Evolutionary conservation across 2,888 invertebrate species (phyloP).

Genomic region (Polyommatus iphigenia): DNA sequence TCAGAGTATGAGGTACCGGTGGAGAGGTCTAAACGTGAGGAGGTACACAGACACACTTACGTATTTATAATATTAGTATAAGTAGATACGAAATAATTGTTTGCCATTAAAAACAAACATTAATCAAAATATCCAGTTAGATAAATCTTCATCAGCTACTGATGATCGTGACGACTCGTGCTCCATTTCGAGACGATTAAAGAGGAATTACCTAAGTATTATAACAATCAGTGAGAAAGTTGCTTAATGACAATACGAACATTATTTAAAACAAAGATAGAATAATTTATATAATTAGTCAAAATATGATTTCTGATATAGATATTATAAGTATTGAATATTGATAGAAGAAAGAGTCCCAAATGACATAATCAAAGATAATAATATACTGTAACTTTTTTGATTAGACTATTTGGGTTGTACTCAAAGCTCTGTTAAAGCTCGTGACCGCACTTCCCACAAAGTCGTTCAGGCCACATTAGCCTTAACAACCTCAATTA

Average conservation of each 20-base stretch:
- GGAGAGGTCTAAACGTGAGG: no score
- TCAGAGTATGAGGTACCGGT: no score
- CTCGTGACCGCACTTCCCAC: slow-evolving; percentile 10
- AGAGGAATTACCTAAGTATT: no score
- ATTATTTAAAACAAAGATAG: not conserved
- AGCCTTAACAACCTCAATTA: slow-evolving; percentile 1
- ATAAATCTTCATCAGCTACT: not conserved
- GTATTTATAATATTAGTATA: no score
- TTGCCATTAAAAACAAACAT: no score
- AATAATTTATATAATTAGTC: not conserved
- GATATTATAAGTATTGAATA: not conserved
- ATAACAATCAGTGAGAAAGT: not conserved
- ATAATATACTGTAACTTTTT: not conserved
- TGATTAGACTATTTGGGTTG: not conserved
- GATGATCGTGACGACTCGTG: not conserved
- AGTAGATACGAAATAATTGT: no score
- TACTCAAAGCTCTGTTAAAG: not conserved
- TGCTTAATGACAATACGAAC: not conserved
- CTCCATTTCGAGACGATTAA: not conserved
- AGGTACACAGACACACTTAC: no score
- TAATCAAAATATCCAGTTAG: not conserved
- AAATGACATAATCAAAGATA: not conserved
- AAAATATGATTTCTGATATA: not conserved
- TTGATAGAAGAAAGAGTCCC: not conserved
- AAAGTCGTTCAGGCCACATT: not conserved